Base-by-base conservation (phyloP, 2,113 vertebrate genomes). In the Dipodomys ordii region DNA sequence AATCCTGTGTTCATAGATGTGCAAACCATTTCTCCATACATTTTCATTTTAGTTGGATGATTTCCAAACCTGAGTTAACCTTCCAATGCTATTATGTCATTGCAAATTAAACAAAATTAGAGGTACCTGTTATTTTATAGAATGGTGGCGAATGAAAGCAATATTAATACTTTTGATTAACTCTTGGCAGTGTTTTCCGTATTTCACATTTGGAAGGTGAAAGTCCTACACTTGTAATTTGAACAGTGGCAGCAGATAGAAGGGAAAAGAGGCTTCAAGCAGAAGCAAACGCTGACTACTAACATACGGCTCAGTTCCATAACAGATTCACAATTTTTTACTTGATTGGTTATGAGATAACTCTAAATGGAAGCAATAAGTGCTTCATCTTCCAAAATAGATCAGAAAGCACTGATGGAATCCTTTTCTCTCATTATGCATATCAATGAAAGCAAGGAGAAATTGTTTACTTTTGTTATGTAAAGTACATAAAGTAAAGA, bases 81-180 rank as follows among this genome's bases (percentile, higher is more conserved):
- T 93, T 92, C 91, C 65, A 90, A 64, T 84, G 64, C 60, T 85
- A 46, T 76, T 91, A 77, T 32, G 83, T 46, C 84, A 46, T 39
- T 88, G 39, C 12, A 91, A 96, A 94, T 72, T 85, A 76, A 97
- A 82, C 7, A 44, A 92, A 89, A 93, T 90, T 90, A 88, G 19
- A 53, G 74, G 53, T 25, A 80, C 28, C 27, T 95, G 25, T 53
- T 94, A 94, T 15, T 78, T 88, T 93, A 79, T 84, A 92, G 46
- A 7, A 27, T 76, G 32, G 30, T 72, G 5, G 71, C 77, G 53
- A 91, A 46, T 88, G 93, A 80, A 93, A 90, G 69, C 35, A 83
- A 68, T 22, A 67, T 18, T 71, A 78, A 88, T 1, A 49, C 32
- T 74, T 83, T 88, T 83, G 87, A 57, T 91, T 93, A 64, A 57